These are phyloP conservation scores for Papilio xuthus DNA, from an alignment of 1,140 invertebrate genomes.

Conservation along the genomic window DNA sequence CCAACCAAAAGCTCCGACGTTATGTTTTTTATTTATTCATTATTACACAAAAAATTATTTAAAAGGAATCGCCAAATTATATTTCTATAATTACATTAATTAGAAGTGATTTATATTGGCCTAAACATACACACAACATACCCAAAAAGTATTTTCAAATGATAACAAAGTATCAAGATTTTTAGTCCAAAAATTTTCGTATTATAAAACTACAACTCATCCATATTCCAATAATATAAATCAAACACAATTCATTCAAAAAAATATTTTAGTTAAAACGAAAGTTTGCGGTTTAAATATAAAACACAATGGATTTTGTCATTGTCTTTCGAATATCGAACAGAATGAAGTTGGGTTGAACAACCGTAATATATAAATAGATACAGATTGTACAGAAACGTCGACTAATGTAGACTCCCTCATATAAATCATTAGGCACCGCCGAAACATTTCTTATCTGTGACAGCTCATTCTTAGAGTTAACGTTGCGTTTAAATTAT, in stretches of 20 bases:
- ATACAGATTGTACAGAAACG: constrained; percentile 53
- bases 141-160: background rate
- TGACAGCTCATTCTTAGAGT: constrained; percentile 29
- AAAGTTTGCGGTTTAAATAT: background rate
- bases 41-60: constrained; percentile 10
- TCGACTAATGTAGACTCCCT: constrained; percentile 51
- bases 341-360: constrained; percentile 58
- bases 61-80: background rate
- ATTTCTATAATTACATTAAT: background rate
- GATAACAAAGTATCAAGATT: background rate
- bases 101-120: background rate
- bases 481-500: constrained; percentile 21
- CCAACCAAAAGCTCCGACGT: constrained; percentile 67
- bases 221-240: background rate
- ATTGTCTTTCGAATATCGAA: constrained; percentile 32
- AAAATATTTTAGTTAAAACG: background rate
- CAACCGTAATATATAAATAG: constrained; percentile 69
- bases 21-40: constrained; percentile 40
- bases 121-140: background rate
- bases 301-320: constrained; percentile 14
- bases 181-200: background rate
- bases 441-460: constrained; percentile 35
- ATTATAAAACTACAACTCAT: background rate
- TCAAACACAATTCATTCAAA: background rate
- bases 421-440: constrained; percentile 48